phyloP scores from a whole-genome alignment of 2,888 invertebrate species.

The Pterostichus niger region DNA sequence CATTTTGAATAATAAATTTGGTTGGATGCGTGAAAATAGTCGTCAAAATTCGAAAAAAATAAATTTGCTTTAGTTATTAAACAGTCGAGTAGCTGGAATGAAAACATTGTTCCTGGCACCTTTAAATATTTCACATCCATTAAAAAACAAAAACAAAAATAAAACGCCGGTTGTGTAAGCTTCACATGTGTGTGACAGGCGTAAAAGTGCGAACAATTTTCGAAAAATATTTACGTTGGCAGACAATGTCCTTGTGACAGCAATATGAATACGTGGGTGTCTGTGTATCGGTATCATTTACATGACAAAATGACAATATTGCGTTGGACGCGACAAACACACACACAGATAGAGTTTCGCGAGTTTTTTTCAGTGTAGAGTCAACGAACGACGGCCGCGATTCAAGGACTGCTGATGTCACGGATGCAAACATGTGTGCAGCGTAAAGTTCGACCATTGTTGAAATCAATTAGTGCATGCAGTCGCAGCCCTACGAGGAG shows the following conservation, averaged over 20 bases:
- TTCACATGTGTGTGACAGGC: constrained; percentile 59
- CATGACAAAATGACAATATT: constrained; percentile 66
- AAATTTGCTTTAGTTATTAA: not conserved
- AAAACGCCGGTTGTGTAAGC: constrained; percentile 36
- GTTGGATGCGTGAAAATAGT: too few species aligned
- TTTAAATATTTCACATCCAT: constrained; percentile 35
- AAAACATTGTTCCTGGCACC: constrained; percentile 40
- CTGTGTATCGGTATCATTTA: constrained; percentile 63
- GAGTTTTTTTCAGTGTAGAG: constrained; percentile 53
- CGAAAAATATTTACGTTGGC: constrained; percentile 56
- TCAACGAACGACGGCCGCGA: constrained; percentile 54
- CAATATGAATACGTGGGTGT: constrained; percentile 41
- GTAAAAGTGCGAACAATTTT: constrained; percentile 52
- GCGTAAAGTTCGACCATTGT: constrained; percentile 59
- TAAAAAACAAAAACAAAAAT: constrained; percentile 25
- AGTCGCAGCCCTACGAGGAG: constrained; percentile 19
- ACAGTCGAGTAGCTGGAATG: not conserved
- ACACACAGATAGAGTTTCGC: constrained; percentile 33
- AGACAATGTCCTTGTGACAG: constrained; percentile 60
- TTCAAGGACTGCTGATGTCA: constrained; percentile 65
- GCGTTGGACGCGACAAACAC: constrained; percentile 58
- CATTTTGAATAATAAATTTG: too few species aligned
- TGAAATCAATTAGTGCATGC: constrained; percentile 60
- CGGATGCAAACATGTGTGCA: constrained; percentile 58
- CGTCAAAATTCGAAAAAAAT: too few species aligned